Base-by-base conservation (phyloP, 2,888 invertebrate species). In the Diarsia dahlii region DNA sequence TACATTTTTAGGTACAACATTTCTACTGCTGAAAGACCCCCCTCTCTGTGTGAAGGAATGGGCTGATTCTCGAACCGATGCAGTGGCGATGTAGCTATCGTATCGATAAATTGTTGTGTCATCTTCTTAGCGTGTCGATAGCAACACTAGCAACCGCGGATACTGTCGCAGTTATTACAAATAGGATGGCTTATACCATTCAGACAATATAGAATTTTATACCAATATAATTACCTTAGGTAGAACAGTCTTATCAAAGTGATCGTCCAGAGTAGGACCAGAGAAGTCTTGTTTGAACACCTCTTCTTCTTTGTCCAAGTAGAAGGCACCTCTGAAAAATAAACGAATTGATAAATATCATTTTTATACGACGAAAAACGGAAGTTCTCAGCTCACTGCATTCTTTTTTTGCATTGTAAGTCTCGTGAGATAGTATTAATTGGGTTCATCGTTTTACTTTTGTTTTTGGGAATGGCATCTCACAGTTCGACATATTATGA, bases 231-330 rank as follows among this genome's bases (percentile, higher is more conserved):
- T 82, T 89, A 96, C 97, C 97, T 99, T 99, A 2, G 99, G 99
- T 81, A 99, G 94, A 86, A 99, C 98, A 48, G 99, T 99, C 96
- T 99, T 99, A 93, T 99, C 99, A 94, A 99, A 99, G 94, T 99
- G 99, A 97, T 99, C 99, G 90, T 99, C 99, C 90, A 99, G 95
- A 0, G 99, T 99, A 0, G 99, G 98, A 76, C 98, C 98, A 0
- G 99, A 99, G 95, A 99, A 99, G 92, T 99, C 99, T 89, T 99
- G 97, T 92, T 99, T 99, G 91, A 98, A 98, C 23, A 99, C 98
- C 56, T 98, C 98, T 72, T 99, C 98, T 86, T 99, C 99, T 89
- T 98, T 98, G 91, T 99, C 99, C 97, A 99, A 97, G 93, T 99
- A 99, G 97, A 99, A 99, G 5, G 99, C 99, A 94, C 99, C 99